Base-by-base conservation (phyloP, 2,113 vertebrate genomes). In the Rhagologus leucostigma region DNA sequence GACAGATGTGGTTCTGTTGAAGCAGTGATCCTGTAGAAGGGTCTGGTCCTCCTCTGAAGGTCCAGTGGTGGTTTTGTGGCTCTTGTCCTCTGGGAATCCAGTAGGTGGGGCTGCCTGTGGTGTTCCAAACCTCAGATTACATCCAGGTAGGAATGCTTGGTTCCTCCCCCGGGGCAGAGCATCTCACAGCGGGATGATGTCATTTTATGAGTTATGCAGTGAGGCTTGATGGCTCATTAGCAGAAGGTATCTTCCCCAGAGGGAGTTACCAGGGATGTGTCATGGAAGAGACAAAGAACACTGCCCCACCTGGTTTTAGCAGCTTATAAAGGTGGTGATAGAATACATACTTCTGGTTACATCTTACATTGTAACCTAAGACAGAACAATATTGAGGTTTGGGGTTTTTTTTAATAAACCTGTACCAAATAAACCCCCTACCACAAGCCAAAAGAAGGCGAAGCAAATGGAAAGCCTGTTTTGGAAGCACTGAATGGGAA, bases 351-450 rank as follows among this genome's bases (percentile, higher is more conserved):
- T 53, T 53, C 32, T 19, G 52, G 17, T 53, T 53, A 53, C 29
- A 32, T 56, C 32, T 56, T 21, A 22, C 8, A 33, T 33, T n/a
- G 55, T 33, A 33, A 56, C 32, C 8, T 22, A 56, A 56, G 53
- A 21, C 53, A 55, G 55, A 23, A 50, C 11, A 9, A 10, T 9
- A 76, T 50, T 16, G 56, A 37, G 21, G 12, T 47, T 68, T 32
- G 6, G 3, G 6, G 5, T 55, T 23, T 60, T 90, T 41, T 80
- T 16, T 6, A 74, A 41, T 32, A 32, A 74, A 53, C 6, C 30
- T 2, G 1, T 20, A 47, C 4, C 1, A 7, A 56, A 27, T 20
- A 11, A 6, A 22, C 6, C 2, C 9, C 14, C 22, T 32, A 13
- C 10, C 16, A 41, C 35, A 67, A 27, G 16, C 33, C 6, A 7